A percentile compares a stretch with the other conserved stretches of the same genome.
phyloP scores from a whole-genome alignment of 2,888 invertebrate genomes.

The Hartigia nigra region DNA sequence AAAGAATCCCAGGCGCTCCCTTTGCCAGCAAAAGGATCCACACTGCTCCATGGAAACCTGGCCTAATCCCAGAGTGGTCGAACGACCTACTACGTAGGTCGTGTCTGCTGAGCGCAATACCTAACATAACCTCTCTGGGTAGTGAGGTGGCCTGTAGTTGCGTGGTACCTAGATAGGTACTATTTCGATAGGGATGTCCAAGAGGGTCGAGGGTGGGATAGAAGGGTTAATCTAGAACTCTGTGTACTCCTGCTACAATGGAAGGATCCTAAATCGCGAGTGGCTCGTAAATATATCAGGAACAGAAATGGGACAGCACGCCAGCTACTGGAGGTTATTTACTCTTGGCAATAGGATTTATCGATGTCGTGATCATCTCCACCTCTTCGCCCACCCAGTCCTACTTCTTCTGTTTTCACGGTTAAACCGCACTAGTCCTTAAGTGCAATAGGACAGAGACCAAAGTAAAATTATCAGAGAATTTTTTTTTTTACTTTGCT shows the following conservation, averaged over 20 bases:
- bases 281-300: slow-evolving; percentile 35
- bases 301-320: slow-evolving; percentile 25
- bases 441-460: neutral
- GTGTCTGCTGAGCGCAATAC: neutral
- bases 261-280: slow-evolving; percentile 33
- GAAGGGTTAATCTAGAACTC: neutral
- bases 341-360: slow-evolving; percentile 12
- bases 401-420: neutral
- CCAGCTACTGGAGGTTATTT: slow-evolving; percentile 30
- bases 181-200: neutral
- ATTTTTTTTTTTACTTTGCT: neutral
- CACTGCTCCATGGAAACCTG: neutral
- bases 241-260: slow-evolving; percentile 10
- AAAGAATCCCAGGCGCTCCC: neutral
- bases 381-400: neutral
- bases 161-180: neutral
- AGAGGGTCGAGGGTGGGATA: slow-evolving; percentile 1
- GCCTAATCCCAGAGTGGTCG: neutral
- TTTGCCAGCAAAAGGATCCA: neutral
- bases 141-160: neutral
- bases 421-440: neutral
- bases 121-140: neutral
- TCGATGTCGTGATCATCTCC: neutral
- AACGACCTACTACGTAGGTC: neutral
- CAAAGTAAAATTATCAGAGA: neutral